Base-by-base conservation (phyloP, 2,113 vertebrate genomes). In the Enhydra lutris region DNA sequence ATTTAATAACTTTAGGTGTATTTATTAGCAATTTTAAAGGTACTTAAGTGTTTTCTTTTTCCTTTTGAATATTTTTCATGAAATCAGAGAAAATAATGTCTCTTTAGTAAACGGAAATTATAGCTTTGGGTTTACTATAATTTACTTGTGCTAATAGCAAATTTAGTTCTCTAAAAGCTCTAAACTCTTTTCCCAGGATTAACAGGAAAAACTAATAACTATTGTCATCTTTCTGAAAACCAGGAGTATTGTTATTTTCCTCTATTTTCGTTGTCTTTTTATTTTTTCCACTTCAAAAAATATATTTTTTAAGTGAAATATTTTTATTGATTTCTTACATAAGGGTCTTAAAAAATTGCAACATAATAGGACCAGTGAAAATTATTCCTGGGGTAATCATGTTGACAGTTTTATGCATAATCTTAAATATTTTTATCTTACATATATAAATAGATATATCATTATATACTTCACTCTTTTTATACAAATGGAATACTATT, bases 281-380 rank as follows among this genome's bases (percentile, higher is more conserved):
- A 50, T 95, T 93, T 94, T 83, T 36, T 78, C 21, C n/a, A 78
- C 31, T 18, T 94, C 63, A 76, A 96, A 87, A 95, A 92, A 20
- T 61, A 61, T 26, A 59, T 61, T 61, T 95, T 92, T 73, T 29
- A 96, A 71, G 69, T 83, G 20, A 90, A 57, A n/a, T 36, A 42
- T 85, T 93, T 96, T 91, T 85, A 74, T 47, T 89, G 34, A 59
- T 85, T 78, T 90, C n/a, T 88, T 71, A 79, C 9, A 73, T 57
- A 85, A 95, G 76, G 21, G 0, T 82, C 73, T 6, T 90, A 81
- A 78, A 92, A 59, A 69, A 29, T 67, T 52, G 39, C 91, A 96
- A 85, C 65, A 97, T 85, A 42, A 82, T 74, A 80, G 57, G 80
- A 47, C 24, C 52, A 82, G 31, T 80, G 52, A 89, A 95, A 94